Percentiles rank a stretch among this genome's conserved stretches.
Conservation (phyloP, 2,113 vertebrate genomes). For the Cinclus cinclus region DNA sequence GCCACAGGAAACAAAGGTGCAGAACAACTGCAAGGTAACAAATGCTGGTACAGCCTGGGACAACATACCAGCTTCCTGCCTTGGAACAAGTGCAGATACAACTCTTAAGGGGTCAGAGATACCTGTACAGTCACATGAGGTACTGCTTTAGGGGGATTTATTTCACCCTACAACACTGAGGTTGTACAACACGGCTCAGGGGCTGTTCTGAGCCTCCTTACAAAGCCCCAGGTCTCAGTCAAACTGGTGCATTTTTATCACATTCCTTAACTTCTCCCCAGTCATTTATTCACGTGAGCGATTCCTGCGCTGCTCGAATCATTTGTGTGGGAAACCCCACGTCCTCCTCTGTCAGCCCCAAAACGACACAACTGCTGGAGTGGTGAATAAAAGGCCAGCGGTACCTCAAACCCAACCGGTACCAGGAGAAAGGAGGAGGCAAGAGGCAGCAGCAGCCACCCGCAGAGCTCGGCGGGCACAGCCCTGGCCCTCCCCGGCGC, state of each 20-base stretch:
- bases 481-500: neutral
- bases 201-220: neutral
- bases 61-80: fast-evolving
- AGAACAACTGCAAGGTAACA: neutral
- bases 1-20: neutral
- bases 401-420: neutral
- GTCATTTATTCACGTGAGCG: neutral
- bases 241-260: neutral
- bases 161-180: neutral
- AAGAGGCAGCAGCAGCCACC: neutral
- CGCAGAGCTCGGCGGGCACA: fast-evolving
- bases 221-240: neutral
- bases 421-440: neutral
- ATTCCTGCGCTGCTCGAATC: fast-evolving
- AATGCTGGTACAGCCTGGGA: neutral
- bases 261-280: neutral
- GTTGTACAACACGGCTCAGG: neutral
- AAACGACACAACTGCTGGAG: neutral
- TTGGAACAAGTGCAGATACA: neutral
- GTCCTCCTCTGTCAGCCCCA: neutral
- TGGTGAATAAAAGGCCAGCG: neutral
- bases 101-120: neutral
- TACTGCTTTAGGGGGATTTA: neutral
- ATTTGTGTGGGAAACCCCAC: neutral
- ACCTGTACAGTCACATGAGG: neutral